Percentiles rank a stretch among this genome's conserved stretches.
These are phyloP conservation scores for Leistus spinibarbis DNA, from an alignment of 2,888 invertebrate genomes.

Conservation along the genomic window DNA sequence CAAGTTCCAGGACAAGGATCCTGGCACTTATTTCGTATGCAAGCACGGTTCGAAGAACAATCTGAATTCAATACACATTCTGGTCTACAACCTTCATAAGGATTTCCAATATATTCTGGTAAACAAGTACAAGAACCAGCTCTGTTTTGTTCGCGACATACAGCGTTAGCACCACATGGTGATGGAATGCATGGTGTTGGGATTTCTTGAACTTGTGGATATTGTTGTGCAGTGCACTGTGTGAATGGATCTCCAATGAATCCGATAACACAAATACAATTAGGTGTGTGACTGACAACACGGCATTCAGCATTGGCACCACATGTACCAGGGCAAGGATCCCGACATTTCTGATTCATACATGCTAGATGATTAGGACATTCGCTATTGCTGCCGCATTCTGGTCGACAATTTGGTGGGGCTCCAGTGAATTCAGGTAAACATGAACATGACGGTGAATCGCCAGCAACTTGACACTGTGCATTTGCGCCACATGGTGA, in stretches of 20 bases:
- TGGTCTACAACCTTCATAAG: slow-evolving; percentile 74
- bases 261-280: slow-evolving; percentile 65
- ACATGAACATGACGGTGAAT: slow-evolving; percentile 77
- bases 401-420: slow-evolving; percentile 74
- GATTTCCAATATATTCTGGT: slow-evolving; percentile 76
- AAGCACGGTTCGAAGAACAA: slow-evolving; percentile 67
- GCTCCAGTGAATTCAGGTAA: slow-evolving; percentile 68
- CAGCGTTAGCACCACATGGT: slow-evolving; percentile 71
- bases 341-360: slow-evolving; percentile 60
- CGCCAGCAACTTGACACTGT: slow-evolving; percentile 69
- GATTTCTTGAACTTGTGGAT: slow-evolving; percentile 54
- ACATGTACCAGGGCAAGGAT: slow-evolving; percentile 61
- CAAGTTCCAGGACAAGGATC: slow-evolving; percentile 75
- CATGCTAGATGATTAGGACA: slow-evolving; percentile 59
- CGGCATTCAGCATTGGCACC: slow-evolving; percentile 60
- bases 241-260: slow-evolving; percentile 70
- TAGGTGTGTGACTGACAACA: slow-evolving; percentile 61
- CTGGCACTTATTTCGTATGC: slow-evolving; percentile 69
- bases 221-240: slow-evolving; percentile 58
- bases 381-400: slow-evolving; percentile 57
- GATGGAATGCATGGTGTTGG: slow-evolving; percentile 70
- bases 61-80: slow-evolving; percentile 71
- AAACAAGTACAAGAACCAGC: slow-evolving; percentile 76
- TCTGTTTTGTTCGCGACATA: slow-evolving; percentile 72
- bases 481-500: slow-evolving; percentile 75